Base-by-base conservation (phyloP, 2,797 vertebrate species). In the Rhinophrynus dorsalis region DNA sequence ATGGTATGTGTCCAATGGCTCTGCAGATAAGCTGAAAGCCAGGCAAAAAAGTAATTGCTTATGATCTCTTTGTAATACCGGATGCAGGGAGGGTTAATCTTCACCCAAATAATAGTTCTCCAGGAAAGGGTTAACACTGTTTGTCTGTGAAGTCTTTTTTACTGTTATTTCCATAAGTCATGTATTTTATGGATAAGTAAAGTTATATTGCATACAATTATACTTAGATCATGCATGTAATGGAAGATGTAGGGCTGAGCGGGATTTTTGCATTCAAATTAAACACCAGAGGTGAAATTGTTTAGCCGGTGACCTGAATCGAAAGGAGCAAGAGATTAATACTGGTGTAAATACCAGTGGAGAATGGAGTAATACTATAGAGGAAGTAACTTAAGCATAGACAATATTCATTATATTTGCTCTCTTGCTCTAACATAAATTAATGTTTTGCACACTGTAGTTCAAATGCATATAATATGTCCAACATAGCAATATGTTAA, bases 381-480 rank as follows among this genome's bases (percentile, higher is more conserved):
- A 12, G 15, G 26, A 27, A n/a, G 24, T n/a, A 8, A 3, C 18
- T 12, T 42, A 32, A 60, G 26, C 52, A 20, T 30, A 37, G 27
- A 33, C 18, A 4, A 56, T n/a, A 68, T 68, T 67, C 44, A 18
- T 32, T 5, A 35, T 5, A n/a, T 51, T 26, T 33, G 13, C 3
- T 37, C 44, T 42, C 45, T 52, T 29, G 29, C 45, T 23, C 32
- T 26, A 15, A 51, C 45, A 29, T 7, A 37, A 47, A 5, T 57
- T 58, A 60, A 27, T 60, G 45, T 23, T 48, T 67, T 35, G 38
- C 52, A 60, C 20, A 18, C 56, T 30, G 35, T 38, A 68, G 42
- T 42, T 65, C 56, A 32, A 15, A 37, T 42, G n/a, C n/a, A n/a
- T 26, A 23, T 50, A 48, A 51, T 33, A 18, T 26, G 30, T 42